Base-by-base conservation (phyloP, 1,140 invertebrate species). In the Araneus ventricosus region DNA sequence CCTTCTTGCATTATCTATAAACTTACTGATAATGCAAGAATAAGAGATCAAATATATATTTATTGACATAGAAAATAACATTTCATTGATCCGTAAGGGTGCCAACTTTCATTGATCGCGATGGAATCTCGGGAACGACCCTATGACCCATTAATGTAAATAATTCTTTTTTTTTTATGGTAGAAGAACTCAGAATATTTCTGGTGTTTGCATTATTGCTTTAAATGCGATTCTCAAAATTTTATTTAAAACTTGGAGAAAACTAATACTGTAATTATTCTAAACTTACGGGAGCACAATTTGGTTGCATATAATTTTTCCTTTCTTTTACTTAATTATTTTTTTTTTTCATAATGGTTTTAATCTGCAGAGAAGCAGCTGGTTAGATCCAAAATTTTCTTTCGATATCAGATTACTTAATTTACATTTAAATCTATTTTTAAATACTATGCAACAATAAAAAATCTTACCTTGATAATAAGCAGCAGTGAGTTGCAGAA, bases 391-490 rank as follows among this genome's bases (percentile, higher is more conserved):
- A n/a, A n/a, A n/a, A n/a, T n/a, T n/a, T n/a, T n/a, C n/a, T n/a
- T n/a, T n/a, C n/a, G n/a, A n/a, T n/a, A n/a, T n/a, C n/a, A 14
- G 10, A 1, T 52, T 52, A 52, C 10, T 14, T 52, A 2, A 52
- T 52, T 52, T 52, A 17, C 8, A 52, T 27, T 67, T 27, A 67
- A n/a, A n/a, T 67, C 7, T 8, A 63, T 24, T 2, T 63, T 3
- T 63, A 67, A 27, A 30, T 67, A 30, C 1, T 27, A 24, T 63
- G 27, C 34, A 70, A 34, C 14, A 45, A 45, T 27, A 52, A 82
- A 82, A 24, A 22, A 4, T 27, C 20, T 52, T 82, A 82, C 80
- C 80, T 82, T 82, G 80, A n/a, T 82, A 82, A 45, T 82, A 82
- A 45, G 22, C 80, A n/a, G 24, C 17, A 22, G 24, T 17, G 17